Evolutionary conservation across 2,888 invertebrate genomes (phyloP).

Genomic region (Phasia obesa): DNA sequence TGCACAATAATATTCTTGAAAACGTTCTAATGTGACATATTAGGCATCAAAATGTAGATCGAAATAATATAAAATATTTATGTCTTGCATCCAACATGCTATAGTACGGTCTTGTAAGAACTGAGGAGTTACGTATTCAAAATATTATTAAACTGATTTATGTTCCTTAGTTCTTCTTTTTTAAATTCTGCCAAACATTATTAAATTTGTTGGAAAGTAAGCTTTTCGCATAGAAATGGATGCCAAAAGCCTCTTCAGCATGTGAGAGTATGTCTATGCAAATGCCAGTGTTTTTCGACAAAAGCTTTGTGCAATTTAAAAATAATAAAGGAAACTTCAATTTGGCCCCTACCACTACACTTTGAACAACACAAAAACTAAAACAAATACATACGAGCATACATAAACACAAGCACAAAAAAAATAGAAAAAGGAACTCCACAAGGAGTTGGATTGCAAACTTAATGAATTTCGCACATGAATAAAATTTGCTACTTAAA

Average conservation of each 20-base stretch:
- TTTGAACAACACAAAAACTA: slow-evolving; percentile 76
- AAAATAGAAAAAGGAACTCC: slow-evolving; percentile 40
- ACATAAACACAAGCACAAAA: slow-evolving; percentile 63
- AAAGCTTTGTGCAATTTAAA: slow-evolving; percentile 56
- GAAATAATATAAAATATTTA: too few relatives aligned
- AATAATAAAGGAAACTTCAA: slow-evolving; percentile 29
- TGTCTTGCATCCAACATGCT: too few relatives aligned
- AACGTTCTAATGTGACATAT: too few relatives aligned
- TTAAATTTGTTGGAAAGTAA: slow-evolving; percentile 12
- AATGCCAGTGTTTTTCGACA: slow-evolving; percentile 12
- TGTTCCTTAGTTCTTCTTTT: background rate
- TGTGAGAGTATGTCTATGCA: background rate
- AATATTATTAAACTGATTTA: background rate
- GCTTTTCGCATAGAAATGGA: background rate
- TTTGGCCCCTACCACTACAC: slow-evolving; percentile 64
- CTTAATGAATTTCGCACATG: slow-evolving; percentile 48
- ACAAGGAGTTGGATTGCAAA: slow-evolving; percentile 59
- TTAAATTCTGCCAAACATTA: slow-evolving; percentile 1
- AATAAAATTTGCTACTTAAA: slow-evolving; percentile 54
- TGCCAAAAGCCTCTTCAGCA: background rate
- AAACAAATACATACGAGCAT: slow-evolving; percentile 41
- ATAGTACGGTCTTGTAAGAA: too few relatives aligned
- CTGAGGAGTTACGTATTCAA: background rate
- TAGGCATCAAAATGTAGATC: too few relatives aligned
- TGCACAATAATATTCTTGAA: too few relatives aligned